Evolutionary conservation across 2,113 vertebrate genomes (phyloP), one percentile per base, ranked within the genome.

Genomic region (Neodontobutis hainanensis): DNA sequence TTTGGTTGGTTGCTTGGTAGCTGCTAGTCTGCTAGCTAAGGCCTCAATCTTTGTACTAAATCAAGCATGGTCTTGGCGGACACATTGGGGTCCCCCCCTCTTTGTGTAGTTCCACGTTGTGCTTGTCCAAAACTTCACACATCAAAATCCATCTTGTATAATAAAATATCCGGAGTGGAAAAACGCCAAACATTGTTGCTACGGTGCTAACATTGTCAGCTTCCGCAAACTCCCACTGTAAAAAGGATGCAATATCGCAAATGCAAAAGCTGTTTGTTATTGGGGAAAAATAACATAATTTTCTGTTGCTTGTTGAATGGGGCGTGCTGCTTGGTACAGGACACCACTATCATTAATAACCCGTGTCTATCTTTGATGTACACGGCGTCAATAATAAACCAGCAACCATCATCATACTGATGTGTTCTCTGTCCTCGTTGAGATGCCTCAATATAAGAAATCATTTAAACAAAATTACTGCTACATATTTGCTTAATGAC

Each of bases 41-140:
- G 91, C 92, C 91, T 79, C 87, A 38, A 65, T 87, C 83, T 89
- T 81, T 82, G 85, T 78, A 65, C 88, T 68, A 73, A 57, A 61
- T 80, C 70, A 45, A 85, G 87, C 88, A 50, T 83, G 88, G 74
- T 85, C 47, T 69, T 72, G 80, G 83, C 61, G 77, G 80, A 81
- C 74, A 73, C 49, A 36, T 14, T 35, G 65, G 70, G 4, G 65
- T 56, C 51, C 12, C 19, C 44, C n/a, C 50, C 59, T 75, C 75
- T 61, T 80, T 69, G 84, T 76, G n/a, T 5, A 0, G 70, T 14
- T 59, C 72, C 81, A 82, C 69, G 80, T 71, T 73, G 73, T 61
- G 6, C 34, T 52, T 5, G 2, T 36, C 35, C 14, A 38, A 59
- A 1, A 19, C 16, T 53, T 27, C 48, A 1, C 36, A 63, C 38